Conservation (phyloP, 2,888 invertebrate genomes). For the Plagiodera versicolora region DNA sequence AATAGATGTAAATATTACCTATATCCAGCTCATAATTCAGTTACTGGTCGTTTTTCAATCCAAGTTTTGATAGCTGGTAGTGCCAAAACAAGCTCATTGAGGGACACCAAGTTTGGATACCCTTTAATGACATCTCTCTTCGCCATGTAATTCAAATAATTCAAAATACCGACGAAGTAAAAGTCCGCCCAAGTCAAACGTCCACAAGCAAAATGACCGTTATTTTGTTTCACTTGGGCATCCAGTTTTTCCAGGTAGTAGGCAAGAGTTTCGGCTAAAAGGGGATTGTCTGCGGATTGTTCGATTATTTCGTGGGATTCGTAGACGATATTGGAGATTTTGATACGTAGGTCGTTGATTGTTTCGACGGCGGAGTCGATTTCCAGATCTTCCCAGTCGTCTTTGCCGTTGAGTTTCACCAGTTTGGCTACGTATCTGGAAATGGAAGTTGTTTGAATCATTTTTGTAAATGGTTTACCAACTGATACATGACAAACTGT, state of each 20-base stretch:
- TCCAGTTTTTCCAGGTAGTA: constrained; percentile 63
- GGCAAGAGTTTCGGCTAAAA: constrained; percentile 61
- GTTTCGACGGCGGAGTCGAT: constrained; percentile 67
- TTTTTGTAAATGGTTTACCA: too few relatives aligned
- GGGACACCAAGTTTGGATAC: constrained; percentile 32
- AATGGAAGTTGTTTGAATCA: too few relatives aligned
- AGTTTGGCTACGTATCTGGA: constrained; percentile 65
- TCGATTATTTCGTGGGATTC: constrained; percentile 60
- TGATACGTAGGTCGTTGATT: constrained; percentile 61
- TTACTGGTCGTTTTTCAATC: constrained; percentile 37
- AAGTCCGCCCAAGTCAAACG: constrained; percentile 67
- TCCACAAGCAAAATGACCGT: constrained; percentile 61
- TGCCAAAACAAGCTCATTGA: constrained; percentile 33
- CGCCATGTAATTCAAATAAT: constrained; percentile 57
- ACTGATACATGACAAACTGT: too few relatives aligned
- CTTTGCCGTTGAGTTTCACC: constrained; percentile 61
- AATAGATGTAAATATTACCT: neutral
- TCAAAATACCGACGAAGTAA: constrained; percentile 61
- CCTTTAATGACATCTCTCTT: constrained; percentile 36
- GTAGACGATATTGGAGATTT: constrained; percentile 59
- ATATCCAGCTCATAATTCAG: neutral
- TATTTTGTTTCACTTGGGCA: constrained; percentile 61
- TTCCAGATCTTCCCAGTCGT: constrained; percentile 62
- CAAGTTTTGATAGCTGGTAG: constrained; percentile 37
- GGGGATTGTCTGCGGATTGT: constrained; percentile 55